phyloP scores from a whole-genome alignment of 2,113 vertebrate genomes.

The Macquaria ambigua region DNA sequence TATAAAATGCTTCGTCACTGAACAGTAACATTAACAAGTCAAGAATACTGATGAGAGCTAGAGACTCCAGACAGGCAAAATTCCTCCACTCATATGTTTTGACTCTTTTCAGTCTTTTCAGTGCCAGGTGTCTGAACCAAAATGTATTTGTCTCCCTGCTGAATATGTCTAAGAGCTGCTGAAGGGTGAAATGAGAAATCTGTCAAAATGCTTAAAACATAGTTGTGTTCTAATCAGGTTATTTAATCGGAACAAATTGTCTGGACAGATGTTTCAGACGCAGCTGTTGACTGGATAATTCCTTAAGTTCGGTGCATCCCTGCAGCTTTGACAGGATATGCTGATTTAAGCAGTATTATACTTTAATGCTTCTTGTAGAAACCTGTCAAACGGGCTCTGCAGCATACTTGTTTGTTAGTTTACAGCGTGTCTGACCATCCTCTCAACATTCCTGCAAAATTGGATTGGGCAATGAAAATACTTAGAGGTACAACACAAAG shows the following conservation, averaged over 20 bases:
- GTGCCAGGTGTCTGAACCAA: conserved; percentile 27
- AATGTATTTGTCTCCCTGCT: conserved; percentile 35
- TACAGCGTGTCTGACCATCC: background rate
- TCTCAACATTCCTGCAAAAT: background rate
- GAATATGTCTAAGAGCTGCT: conserved; percentile 35
- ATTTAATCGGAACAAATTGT: conserved; percentile 49
- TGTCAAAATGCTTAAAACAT: conserved; percentile 32
- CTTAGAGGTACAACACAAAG: background rate
- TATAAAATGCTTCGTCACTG: conserved; percentile 50
- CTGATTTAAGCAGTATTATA: conserved; percentile 42
- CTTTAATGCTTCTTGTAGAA: conserved; percentile 21
- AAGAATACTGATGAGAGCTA: conserved; percentile 24
- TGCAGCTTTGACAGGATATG: conserved; percentile 31
- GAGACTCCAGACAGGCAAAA: conserved; percentile 35
- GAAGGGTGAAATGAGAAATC: conserved; percentile 60
- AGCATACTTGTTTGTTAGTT: background rate
- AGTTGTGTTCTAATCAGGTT: conserved; percentile 40
- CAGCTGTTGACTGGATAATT: conserved; percentile 29
- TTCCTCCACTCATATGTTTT: conserved; percentile 42
- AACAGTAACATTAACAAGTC: conserved; percentile 52
- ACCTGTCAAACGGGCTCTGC: conserved; percentile 22
- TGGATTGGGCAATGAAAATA: background rate
- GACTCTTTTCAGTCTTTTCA: conserved; percentile 41
- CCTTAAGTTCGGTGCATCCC: conserved; percentile 2
- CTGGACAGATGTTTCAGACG: conserved; percentile 32